Evolutionary conservation across 2,113 vertebrate species (phyloP).

Genomic region (Falcunculus frontatus): DNA sequence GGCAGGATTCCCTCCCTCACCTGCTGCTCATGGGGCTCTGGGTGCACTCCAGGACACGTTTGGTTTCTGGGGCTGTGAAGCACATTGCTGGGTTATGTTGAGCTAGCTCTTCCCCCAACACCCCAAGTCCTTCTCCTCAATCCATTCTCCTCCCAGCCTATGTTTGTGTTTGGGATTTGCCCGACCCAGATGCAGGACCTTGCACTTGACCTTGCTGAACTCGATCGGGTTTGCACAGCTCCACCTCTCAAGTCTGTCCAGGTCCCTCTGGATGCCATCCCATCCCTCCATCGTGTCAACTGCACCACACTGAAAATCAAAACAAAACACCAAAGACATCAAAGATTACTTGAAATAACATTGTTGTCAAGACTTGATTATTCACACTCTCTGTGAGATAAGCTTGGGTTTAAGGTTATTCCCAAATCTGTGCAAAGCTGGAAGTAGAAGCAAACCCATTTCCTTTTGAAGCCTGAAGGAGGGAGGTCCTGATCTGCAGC

Average conservation of each 20-base stretch:
- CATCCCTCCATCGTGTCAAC: accelerated
- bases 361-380: neutral
- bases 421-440: neutral
- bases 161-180: neutral
- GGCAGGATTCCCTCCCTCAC: neutral
- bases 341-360: neutral
- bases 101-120: neutral
- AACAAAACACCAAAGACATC: neutral
- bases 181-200: neutral
- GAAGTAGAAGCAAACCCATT: neutral
- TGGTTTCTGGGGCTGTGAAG: neutral
- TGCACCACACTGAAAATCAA: neutral
- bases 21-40: neutral
- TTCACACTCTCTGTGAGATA: neutral
- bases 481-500: neutral
- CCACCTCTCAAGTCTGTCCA: neutral
- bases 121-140: neutral
- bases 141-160: neutral
- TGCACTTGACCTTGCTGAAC: neutral
- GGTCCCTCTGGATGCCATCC: neutral
- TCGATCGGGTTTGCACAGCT: neutral
- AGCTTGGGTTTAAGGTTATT: neutral
- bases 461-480: neutral
- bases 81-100: neutral
- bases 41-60: accelerated